Evolutionary conservation across 2,888 invertebrate species (phyloP).

Genomic region (Torymus tubicola): DNA sequence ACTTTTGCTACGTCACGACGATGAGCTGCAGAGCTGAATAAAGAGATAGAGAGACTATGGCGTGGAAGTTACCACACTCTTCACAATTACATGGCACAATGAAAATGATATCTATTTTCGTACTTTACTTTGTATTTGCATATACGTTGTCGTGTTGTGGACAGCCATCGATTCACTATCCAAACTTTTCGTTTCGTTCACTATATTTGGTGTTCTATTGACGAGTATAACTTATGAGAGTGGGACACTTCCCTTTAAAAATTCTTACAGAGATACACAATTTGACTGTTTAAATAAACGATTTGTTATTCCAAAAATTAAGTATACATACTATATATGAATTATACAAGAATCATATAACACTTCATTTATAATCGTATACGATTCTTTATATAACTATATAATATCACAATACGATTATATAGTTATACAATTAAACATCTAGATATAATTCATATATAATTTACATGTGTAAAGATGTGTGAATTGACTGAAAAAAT

Average conservation of each 20-base stretch:
- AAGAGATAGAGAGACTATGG: slow-evolving; percentile 55
- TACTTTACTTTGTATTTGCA: slow-evolving; percentile 24
- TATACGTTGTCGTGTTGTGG: slow-evolving; percentile 11
- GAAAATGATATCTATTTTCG: slow-evolving; percentile 57
- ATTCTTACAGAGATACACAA: slow-evolving; percentile 35
- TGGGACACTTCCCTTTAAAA: slow-evolving; percentile 36
- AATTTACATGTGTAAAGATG: slow-evolving; percentile 36
- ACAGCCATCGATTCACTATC: slow-evolving; percentile 15
- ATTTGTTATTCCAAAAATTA: slow-evolving; percentile 11
- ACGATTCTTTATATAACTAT: slow-evolving; percentile 40
- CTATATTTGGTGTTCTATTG: slow-evolving; percentile 55
- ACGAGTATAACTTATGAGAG: slow-evolving; percentile 51
- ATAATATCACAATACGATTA: slow-evolving; percentile 1
- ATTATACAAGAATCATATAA: slow-evolving; percentile 40
- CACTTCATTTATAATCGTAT: slow-evolving; percentile 31
- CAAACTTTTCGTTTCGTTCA: slow-evolving; percentile 22
- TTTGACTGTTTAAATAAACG: slow-evolving; percentile 25
- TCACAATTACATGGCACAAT: slow-evolving; percentile 72
- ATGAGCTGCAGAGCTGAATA: slow-evolving; percentile 72
- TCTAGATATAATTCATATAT: slow-evolving; percentile 46
- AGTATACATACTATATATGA: slow-evolving; percentile 30
- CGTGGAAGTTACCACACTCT: slow-evolving; percentile 72
- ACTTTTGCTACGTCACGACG: slow-evolving; percentile 74
- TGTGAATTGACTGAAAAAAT: slow-evolving; percentile 42
- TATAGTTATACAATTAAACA: slow-evolving; percentile 26